Evolutionary conservation across 1,140 invertebrate species (phyloP), one percentile per base, ranked within the genome.

Genomic region (Calephelis virginiensis): DNA sequence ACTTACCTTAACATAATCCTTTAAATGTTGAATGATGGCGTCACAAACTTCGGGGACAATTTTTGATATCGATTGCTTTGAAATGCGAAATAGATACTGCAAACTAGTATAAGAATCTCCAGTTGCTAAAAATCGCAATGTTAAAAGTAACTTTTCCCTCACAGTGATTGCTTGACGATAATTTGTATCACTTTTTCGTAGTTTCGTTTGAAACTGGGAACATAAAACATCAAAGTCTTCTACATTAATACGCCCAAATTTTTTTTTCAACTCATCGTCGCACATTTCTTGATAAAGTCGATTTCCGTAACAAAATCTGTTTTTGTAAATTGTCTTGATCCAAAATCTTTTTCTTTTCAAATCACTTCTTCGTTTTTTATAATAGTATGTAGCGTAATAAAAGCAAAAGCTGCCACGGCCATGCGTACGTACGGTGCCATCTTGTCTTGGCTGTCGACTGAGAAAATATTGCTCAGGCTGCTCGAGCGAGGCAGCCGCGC

Each of bases 71-170:
- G 62, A 48, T 62, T 75, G 48, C 68, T n/a, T n/a, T n/a, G n/a
- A n/a, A n/a, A n/a, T n/a, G n/a, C n/a, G n/a, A n/a, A n/a, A n/a
- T n/a, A n/a, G n/a, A n/a, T n/a, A n/a, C n/a, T n/a, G n/a, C n/a
- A n/a, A n/a, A n/a, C n/a, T n/a, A n/a, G n/a, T n/a, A n/a, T n/a
- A n/a, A n/a, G n/a, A n/a, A n/a, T n/a, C n/a, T n/a, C n/a, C n/a
- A n/a, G n/a, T n/a, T n/a, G n/a, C 76, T 13, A 78, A 71, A 69
- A 67, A 82, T 69, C 77, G 66, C 38, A 83, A 64, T 60, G 81
- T 80, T 12, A 81, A n/a, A 48, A 69, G 64, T 63, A 83, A 66
- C 49, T 74, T 49, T 48, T 67, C 63, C 5, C 37, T 70, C 9
- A 45, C 64, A 8, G 69, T 46, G 13, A 74, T 74, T 64, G 66